These are phyloP conservation scores for Perodicticus potto DNA, from an alignment of 2,797 vertebrate genomes.

Conservation along the genomic window DNA sequence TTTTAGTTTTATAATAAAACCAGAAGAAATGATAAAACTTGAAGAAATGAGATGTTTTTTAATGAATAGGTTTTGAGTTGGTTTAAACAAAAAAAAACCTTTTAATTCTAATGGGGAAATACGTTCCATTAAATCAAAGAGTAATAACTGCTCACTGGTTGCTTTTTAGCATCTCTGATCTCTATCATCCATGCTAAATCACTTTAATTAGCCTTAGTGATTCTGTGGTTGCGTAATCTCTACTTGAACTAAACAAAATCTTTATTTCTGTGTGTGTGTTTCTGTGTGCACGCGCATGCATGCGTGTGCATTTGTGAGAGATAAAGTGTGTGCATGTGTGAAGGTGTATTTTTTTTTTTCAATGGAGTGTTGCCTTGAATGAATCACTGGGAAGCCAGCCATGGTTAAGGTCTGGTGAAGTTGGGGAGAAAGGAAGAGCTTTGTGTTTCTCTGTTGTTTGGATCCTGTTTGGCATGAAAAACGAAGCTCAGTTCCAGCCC, in stretches of 20 bases:
- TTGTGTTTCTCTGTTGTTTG: slow-evolving; percentile 66
- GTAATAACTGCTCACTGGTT: slow-evolving; percentile 54
- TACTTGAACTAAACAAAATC: slow-evolving; percentile 64
- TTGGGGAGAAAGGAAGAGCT: slow-evolving; percentile 66
- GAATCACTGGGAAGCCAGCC: slow-evolving; percentile 73
- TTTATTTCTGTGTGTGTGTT: slow-evolving; percentile 12
- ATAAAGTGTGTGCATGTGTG: not conserved
- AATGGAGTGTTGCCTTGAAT: slow-evolving; percentile 68
- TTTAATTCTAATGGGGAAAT: slow-evolving; percentile 36
- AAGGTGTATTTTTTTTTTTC: not conserved
- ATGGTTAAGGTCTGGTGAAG: slow-evolving; percentile 50
- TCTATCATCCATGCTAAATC: slow-evolving; percentile 45
- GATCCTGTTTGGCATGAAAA: slow-evolving; percentile 68
- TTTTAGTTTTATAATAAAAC: slow-evolving; percentile 72
- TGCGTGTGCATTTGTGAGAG: not conserved
- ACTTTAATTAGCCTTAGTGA: slow-evolving; percentile 70
- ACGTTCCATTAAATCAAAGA: slow-evolving; percentile 63
- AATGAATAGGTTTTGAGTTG: slow-evolving; percentile 61
- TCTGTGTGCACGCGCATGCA: too few species aligned
- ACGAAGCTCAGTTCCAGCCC: slow-evolving; percentile 64
- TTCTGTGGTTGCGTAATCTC: slow-evolving; percentile 68
- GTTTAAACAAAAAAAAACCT: not conserved
- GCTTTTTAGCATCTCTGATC: slow-evolving; percentile 57
- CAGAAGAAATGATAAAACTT: slow-evolving; percentile 40
- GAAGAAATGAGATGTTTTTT: slow-evolving; percentile 46